Evolutionary conservation across 2,113 vertebrate genomes (phyloP), one percentile per base, ranked within the genome.

Genomic region (Eonycteris spelaea): DNA sequence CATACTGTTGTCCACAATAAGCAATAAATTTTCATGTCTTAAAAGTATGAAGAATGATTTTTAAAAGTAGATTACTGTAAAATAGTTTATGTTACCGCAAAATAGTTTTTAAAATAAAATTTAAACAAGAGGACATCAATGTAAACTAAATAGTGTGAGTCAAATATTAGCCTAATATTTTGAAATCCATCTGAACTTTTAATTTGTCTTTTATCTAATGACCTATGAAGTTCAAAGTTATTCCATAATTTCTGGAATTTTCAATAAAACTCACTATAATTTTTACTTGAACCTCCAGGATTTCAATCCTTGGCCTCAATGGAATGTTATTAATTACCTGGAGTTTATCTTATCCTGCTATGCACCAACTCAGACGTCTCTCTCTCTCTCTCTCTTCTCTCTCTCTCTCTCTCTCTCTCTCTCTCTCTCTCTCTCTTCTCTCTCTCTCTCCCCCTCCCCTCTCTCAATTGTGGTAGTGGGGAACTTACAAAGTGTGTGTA

Each of bases 61-160:
- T 86, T 30, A 55, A 95, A 95, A 95, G 15, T 71, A 65, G 38
- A 35, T 87, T 83, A 86, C 24, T 77, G 0, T 90, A 86, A 90
- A 59, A 30, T 12, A 53, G 7, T 65, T 80, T 92, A 63, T 73
- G 48, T 75, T 92, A 90, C 8, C 48, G 0, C 71, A 92, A 82
- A 73, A 74, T 70, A 43, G 19, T 82, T 90, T 94, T 65, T 45
- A 53, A 65, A 86, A 92, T 80, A 70, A 90, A 90, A 92, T 85
- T 61, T 43, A 95, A 57, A 55, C 9, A 68, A 48, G 9, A 15
- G 53, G 12, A 75, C 2, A 79, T 61, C 30, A 95, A 85, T 85
- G 75, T 96, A 88, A 96, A 94, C 12, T 80, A 91, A 84, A 75
- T 89, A 80, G 14, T 89, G 1, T 79, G 55, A 85, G 14, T 14